Evolutionary conservation across 2,797 vertebrate species (phyloP).

Genomic region (Lepilemur septentrionalis): DNA sequence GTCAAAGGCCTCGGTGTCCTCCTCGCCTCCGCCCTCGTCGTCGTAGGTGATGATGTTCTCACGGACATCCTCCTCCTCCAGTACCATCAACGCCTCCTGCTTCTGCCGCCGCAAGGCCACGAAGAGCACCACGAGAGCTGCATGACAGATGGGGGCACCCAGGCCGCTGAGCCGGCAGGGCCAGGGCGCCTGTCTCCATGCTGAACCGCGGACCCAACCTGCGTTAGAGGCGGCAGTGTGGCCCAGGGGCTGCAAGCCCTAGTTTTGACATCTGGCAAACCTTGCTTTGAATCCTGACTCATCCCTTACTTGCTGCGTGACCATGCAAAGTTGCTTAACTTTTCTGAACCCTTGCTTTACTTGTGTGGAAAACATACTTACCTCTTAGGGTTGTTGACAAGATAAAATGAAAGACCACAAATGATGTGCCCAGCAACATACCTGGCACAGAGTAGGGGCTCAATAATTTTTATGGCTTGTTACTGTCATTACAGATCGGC

Average conservation of each 20-base stretch:
- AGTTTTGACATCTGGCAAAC: neutral
- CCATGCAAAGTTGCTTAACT: neutral
- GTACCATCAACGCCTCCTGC: constrained; percentile 88
- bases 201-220: neutral
- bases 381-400: neutral
- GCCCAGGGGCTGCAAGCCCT: neutral
- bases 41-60: constrained; percentile 91
- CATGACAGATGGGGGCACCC: constrained; percentile 47
- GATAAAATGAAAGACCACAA: neutral
- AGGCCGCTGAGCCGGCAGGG: constrained; percentile 75
- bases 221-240: neutral
- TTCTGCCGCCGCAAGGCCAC: constrained; percentile 88
- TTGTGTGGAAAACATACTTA: neutral
- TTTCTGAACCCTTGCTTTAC: neutral
- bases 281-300: neutral
- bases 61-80: constrained; percentile 88
- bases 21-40: constrained; percentile 88
- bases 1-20: constrained; percentile 95
- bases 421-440: neutral
- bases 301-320: neutral
- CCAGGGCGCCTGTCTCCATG: neutral
- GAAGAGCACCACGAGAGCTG: constrained; percentile 89
- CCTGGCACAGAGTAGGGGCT: neutral
- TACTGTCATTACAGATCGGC: neutral
- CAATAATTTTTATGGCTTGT: neutral